These are phyloP conservation scores for Priocnemis perturbator DNA, from an alignment of 2,888 invertebrate species.

Conservation along the genomic window DNA sequence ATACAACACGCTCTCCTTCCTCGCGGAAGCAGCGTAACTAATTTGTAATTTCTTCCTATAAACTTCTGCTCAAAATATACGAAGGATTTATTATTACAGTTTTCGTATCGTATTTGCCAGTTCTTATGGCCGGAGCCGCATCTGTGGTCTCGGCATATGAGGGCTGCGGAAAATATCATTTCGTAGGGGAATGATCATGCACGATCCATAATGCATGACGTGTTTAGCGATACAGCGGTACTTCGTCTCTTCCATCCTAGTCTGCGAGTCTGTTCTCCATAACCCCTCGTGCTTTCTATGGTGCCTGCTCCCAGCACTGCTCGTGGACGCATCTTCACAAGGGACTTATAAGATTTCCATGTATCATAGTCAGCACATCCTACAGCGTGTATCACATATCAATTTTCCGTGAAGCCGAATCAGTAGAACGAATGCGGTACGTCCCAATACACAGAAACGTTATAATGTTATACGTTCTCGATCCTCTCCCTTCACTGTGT, in stretches of 20 bases:
- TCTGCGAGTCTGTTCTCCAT: background rate
- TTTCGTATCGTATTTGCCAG: too few species aligned
- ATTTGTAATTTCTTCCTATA: too few species aligned
- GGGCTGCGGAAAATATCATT: too few species aligned
- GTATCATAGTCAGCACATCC: slow-evolving; percentile 21
- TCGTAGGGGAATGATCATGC: too few species aligned
- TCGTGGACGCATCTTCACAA: slow-evolving; percentile 3
- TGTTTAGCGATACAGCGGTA: slow-evolving; percentile 19
- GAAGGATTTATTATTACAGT: background rate
- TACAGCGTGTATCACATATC: background rate
- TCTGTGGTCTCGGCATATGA: too few species aligned
- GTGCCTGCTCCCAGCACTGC: slow-evolving; percentile 9
- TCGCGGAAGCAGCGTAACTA: too few species aligned
- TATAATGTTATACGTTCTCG: background rate
- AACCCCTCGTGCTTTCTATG: slow-evolving; percentile 4
- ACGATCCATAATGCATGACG: slow-evolving; percentile 36
- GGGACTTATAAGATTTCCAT: slow-evolving; percentile 40
- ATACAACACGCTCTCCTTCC: background rate
- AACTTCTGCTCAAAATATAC: background rate
- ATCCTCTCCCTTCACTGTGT: background rate
- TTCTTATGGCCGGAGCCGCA: too few species aligned
- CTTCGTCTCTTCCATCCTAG: too few species aligned
- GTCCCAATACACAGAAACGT: too few species aligned
- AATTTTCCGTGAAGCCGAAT: background rate
- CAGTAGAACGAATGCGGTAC: background rate